phyloP scores from a whole-genome alignment of 2,888 invertebrate genomes.

The Tillus elongatus region DNA sequence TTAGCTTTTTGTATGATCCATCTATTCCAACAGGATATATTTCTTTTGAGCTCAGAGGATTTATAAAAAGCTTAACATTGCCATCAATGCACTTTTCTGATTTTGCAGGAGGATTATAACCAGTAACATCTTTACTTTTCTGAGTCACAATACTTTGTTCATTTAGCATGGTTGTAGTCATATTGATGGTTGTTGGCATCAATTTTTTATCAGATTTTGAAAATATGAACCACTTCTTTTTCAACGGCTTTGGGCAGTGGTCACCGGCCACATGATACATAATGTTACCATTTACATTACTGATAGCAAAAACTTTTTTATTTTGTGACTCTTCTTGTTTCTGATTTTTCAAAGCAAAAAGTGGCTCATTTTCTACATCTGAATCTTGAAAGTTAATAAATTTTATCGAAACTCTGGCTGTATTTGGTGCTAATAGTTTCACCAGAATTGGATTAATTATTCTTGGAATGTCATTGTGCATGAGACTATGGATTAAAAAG shows the following conservation, averaged over 20 bases:
- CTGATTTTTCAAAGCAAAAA: constrained; percentile 28
- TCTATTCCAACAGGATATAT: constrained; percentile 39
- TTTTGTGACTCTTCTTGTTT: constrained; percentile 34
- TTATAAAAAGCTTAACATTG: constrained; percentile 40
- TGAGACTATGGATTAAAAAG: constrained; percentile 65
- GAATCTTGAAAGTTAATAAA: constrained; percentile 56
- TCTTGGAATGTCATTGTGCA: constrained; percentile 67
- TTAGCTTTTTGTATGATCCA: constrained; percentile 37
- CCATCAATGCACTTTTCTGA: constrained; percentile 28
- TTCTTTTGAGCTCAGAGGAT: constrained; percentile 40
- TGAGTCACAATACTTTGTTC: constrained; percentile 36
- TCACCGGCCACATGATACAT: constrained; percentile 50
- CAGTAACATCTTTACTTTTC: constrained; percentile 39
- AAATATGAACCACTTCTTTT: constrained; percentile 39
- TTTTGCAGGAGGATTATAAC: constrained; percentile 27
- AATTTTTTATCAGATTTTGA: constrained; percentile 35
- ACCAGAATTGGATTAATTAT: constrained; percentile 68
- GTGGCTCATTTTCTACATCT: constrained; percentile 36
- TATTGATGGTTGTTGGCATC: constrained; percentile 33
- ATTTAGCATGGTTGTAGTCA: constrained; percentile 38
- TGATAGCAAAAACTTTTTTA: constrained; percentile 69
- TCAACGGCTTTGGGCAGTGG: constrained; percentile 36
- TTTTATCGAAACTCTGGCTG: constrained; percentile 72
- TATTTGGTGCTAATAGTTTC: constrained; percentile 68
- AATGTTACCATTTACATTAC: constrained; percentile 72